Evolutionary conservation across 2,888 invertebrate genomes (phyloP).

Genomic region (Hoplodrina ambigua): DNA sequence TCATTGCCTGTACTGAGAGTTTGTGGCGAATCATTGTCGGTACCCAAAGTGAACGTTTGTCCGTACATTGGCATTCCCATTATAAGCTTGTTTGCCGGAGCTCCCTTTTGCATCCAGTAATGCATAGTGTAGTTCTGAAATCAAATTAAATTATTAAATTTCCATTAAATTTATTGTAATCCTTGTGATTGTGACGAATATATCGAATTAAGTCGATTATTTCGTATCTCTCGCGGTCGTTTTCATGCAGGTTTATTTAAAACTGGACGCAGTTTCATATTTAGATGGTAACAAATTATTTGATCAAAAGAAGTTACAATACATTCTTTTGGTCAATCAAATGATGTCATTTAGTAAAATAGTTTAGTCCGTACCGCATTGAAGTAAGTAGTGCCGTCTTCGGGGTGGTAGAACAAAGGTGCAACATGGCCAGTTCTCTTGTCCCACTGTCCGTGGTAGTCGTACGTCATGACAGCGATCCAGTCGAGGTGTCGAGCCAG

Average conservation of each 20-base stretch:
- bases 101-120: constrained; percentile 97
- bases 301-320: neutral
- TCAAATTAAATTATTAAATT: constrained; percentile 26
- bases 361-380: constrained; percentile 91
- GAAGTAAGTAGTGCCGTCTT: constrained; percentile 95
- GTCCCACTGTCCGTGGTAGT: constrained; percentile 98
- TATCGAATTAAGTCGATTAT: neutral
- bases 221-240: neutral
- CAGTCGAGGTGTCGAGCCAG: constrained; percentile 95
- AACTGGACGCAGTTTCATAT: neutral
- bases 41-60: constrained; percentile 93
- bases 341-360: neutral
- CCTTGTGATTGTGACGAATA: too few relatives aligned
- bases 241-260: neutral
- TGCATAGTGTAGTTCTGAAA: constrained; percentile 95
- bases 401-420: constrained; percentile 95
- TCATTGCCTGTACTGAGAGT: constrained; percentile 76
- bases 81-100: constrained; percentile 94
- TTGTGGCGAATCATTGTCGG: constrained; percentile 50
- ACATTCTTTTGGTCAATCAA: neutral
- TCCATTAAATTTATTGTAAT: neutral
- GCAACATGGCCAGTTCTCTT: constrained; percentile 97
- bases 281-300: neutral
- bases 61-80: constrained; percentile 98
- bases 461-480: constrained; percentile 98